These are phyloP conservation scores for Neotoxoptera formosana DNA, from an alignment of 1,140 invertebrate species.

Conservation along the genomic window DNA sequence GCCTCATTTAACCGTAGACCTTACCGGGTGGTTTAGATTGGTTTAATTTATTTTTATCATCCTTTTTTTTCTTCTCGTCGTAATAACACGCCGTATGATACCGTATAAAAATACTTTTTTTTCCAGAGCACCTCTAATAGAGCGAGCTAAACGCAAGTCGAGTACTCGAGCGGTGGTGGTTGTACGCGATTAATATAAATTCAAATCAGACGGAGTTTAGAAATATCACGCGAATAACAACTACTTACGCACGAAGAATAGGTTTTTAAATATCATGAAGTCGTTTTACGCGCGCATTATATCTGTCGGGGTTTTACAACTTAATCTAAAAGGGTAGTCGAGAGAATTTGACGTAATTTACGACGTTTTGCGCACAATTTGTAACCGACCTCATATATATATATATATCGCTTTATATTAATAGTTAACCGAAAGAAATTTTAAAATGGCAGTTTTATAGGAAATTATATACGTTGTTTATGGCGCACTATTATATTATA, in stretches of 20 bases:
- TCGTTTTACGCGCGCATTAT: not conserved
- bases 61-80: not conserved
- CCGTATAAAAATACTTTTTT: not conserved
- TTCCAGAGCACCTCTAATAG: not conserved
- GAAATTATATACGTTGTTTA: not conserved
- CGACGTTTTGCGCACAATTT: not conserved
- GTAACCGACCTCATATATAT: too few species aligned
- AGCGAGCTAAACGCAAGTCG: not conserved
- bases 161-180: too few species aligned
- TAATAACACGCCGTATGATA: too few species aligned
- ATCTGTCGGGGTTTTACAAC: not conserved
- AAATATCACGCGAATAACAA: not conserved
- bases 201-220: not conserved
- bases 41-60: not conserved
- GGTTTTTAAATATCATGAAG: not conserved
- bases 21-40: not conserved
- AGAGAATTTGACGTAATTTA: not conserved
- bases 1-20: not conserved
- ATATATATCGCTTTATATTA: not conserved
- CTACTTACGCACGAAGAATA: not conserved
- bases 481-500: not conserved
- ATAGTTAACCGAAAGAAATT: constrained; percentile 7
- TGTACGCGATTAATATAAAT: not conserved
- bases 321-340: not conserved
- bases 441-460: constrained; percentile 17